Conservation (phyloP, 2,888 invertebrate genomes). For the Tethea ocularis region DNA sequence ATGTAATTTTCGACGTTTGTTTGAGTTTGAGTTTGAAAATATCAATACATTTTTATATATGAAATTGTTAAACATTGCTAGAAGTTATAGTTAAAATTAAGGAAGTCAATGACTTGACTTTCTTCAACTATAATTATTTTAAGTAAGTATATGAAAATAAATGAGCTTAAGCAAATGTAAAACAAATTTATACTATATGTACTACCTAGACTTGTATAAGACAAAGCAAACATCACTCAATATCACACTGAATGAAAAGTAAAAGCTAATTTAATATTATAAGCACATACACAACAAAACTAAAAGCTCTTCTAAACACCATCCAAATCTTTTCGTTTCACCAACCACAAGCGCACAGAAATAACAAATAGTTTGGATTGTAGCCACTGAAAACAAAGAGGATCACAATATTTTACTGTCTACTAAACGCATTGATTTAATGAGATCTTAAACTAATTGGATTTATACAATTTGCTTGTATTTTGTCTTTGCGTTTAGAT, state of each 20-base stretch:
- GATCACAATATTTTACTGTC: slow-evolving; percentile 72
- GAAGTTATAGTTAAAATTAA: too few species aligned
- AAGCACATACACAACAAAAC: background rate
- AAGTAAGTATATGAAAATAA: too few species aligned
- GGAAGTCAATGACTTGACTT: too few species aligned
- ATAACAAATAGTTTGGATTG: slow-evolving; percentile 78
- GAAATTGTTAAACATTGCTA: too few species aligned
- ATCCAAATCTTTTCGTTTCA: slow-evolving; percentile 57
- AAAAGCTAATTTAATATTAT: background rate
- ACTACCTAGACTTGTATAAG: too few species aligned
- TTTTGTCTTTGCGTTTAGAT: slow-evolving; percentile 63
- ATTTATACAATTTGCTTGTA: slow-evolving; percentile 70
- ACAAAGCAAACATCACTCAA: background rate
- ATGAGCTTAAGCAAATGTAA: too few species aligned
- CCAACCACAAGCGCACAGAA: slow-evolving; percentile 54
- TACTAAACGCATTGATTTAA: slow-evolving; percentile 77
- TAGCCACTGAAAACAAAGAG: slow-evolving; percentile 76
- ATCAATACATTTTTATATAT: too few species aligned
- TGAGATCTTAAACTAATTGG: slow-evolving; percentile 78
- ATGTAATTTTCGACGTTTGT: too few species aligned
- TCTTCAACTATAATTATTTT: too few species aligned
- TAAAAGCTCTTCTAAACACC: slow-evolving; percentile 10
- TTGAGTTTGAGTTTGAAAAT: too few species aligned
- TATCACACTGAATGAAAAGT: background rate
- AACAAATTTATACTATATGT: too few species aligned